These are phyloP conservation scores for Thrips palmi DNA, from an alignment of 1,140 invertebrate species.

Conservation along the genomic window DNA sequence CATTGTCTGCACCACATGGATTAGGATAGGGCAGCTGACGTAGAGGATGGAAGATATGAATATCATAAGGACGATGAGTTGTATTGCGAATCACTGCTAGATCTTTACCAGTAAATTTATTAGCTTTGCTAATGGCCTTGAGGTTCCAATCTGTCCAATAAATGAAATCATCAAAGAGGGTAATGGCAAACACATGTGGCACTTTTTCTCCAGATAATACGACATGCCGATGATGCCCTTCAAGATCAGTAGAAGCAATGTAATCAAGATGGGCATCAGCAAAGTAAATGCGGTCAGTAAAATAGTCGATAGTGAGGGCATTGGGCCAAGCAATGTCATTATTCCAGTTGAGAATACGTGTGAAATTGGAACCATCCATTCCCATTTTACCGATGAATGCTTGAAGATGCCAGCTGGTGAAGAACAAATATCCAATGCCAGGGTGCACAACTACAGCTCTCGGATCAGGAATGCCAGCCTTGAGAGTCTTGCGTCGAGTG, in stretches of 20 bases:
- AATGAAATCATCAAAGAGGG: constrained; percentile 83
- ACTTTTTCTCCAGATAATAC: constrained; percentile 63
- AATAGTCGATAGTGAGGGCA: constrained; percentile 91
- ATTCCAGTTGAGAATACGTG: constrained; percentile 75
- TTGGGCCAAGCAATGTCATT: constrained; percentile 97
- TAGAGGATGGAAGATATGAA: constrained; percentile 76
- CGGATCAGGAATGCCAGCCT: constrained; percentile 77
- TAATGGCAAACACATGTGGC: constrained; percentile 86
- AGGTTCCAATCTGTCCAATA: constrained; percentile 99
- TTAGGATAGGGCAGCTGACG: constrained; percentile 69
- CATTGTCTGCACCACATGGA: constrained; percentile 83
- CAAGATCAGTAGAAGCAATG: constrained; percentile 83
- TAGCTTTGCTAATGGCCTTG: constrained; percentile 66
- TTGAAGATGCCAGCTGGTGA: constrained; percentile 87
- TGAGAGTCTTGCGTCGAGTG: constrained; percentile 71
- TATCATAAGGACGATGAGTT: constrained; percentile 85
- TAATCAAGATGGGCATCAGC: constrained; percentile 97
- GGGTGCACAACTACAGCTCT: constrained; percentile 89
- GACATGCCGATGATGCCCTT: constrained; percentile 66
- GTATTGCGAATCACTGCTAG: constrained; percentile 69
- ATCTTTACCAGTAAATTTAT: constrained; percentile 63
- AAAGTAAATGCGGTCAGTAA: constrained; percentile 87
- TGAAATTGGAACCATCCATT: constrained; percentile 89
- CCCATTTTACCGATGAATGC: constrained; percentile 95
- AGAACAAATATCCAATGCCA: constrained; percentile 84